Percentiles rank a stretch among this genome's conserved stretches.
Evolutionary conservation across 2,113 vertebrate species (phyloP).

Genomic region (Mohoua ochrocephala): DNA sequence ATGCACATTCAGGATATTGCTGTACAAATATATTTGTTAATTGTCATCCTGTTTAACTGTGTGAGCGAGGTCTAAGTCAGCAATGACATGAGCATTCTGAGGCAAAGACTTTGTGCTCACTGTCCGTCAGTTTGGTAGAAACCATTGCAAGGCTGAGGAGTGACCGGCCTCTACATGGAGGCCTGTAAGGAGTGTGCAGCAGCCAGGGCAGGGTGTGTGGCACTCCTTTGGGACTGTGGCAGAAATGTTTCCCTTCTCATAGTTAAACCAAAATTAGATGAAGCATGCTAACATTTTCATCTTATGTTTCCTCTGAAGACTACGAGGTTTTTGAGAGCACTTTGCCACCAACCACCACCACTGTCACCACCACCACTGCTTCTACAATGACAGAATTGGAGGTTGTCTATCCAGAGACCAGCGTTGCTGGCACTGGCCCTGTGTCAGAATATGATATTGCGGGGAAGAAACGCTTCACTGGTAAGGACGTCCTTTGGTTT

Average conservation of each 20-base stretch:
- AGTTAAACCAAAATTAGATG: not conserved
- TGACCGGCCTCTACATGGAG: not conserved
- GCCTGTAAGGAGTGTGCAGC: rapidly evolving
- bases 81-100: not conserved
- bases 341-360: constrained; percentile 46
- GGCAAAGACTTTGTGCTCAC: not conserved
- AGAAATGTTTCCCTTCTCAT: not conserved
- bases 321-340: constrained; percentile 76
- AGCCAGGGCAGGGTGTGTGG: not conserved
- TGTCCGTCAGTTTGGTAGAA: not conserved
- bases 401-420: constrained; percentile 43
- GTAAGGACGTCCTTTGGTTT: constrained; percentile 65
- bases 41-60: not conserved
- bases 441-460: constrained; percentile 83
- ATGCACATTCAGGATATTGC: not conserved
- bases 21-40: not conserved
- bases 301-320: constrained; percentile 57
- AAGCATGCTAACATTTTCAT: not conserved
- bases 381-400: not conserved
- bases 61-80: not conserved
- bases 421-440: constrained; percentile 72
- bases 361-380: constrained; percentile 23
- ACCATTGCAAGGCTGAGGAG: not conserved
- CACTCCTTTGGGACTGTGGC: not conserved
- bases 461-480: constrained; percentile 91